Conservation (phyloP, 2,888 invertebrate genomes). For the Liopterus haemorrhoidalis region DNA sequence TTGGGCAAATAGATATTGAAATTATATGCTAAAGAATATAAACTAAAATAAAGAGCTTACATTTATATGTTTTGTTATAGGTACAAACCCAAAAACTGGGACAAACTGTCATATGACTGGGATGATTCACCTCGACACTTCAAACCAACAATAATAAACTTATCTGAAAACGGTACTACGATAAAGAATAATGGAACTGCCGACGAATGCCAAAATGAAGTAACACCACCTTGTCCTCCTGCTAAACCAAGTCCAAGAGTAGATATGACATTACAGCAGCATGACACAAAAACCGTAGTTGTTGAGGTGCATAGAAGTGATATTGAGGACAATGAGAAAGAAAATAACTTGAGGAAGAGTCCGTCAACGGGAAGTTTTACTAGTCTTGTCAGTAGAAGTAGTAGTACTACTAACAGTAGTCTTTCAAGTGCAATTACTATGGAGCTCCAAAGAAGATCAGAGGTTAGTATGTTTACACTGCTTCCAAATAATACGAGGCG, state of each 20-base stretch:
- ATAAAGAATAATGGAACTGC: slow-evolving; percentile 53
- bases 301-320: slow-evolving; percentile 68
- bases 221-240: slow-evolving; percentile 25
- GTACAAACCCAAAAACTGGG: slow-evolving; percentile 54
- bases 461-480: slow-evolving; percentile 49
- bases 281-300: slow-evolving; percentile 60
- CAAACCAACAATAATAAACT: slow-evolving; percentile 67
- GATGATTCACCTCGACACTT: slow-evolving; percentile 50
- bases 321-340: slow-evolving; percentile 38
- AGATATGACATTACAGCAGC: slow-evolving; percentile 44
- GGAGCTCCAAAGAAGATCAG: slow-evolving; percentile 62
- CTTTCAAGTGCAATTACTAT: slow-evolving; percentile 64
- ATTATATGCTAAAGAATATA: too few relatives aligned
- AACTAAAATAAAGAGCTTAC: too few relatives aligned
- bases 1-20: too few relatives aligned
- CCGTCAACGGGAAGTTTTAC: slow-evolving; percentile 42
- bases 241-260: not conserved
- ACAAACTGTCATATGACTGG: slow-evolving; percentile 56
- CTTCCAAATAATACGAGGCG: too few relatives aligned
- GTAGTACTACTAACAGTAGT: slow-evolving; percentile 47
- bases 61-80: slow-evolving; percentile 38
- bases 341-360: slow-evolving; percentile 40
- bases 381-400: slow-evolving; percentile 41
- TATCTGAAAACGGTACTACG: slow-evolving; percentile 65
- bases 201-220: slow-evolving; percentile 41